A percentile compares a stretch with the other conserved stretches of the same genome.
phyloP scores from a whole-genome alignment of 2,797 vertebrate genomes.

The Neosilurus mollespiculum region DNA sequence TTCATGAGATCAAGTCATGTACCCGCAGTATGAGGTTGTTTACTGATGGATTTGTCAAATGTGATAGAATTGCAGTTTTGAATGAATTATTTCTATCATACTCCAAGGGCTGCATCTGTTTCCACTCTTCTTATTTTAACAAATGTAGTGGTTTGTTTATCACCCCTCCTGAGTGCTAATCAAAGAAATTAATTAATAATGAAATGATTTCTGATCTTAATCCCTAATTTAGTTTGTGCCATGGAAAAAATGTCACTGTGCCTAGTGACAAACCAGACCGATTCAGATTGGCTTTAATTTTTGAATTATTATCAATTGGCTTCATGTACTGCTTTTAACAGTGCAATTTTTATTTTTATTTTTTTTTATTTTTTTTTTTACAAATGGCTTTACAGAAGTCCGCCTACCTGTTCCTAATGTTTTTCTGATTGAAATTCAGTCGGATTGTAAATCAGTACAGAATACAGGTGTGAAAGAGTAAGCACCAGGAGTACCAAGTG shows the following conservation, averaged over 20 bases:
- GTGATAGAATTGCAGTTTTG: not conserved
- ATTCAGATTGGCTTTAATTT: not conserved
- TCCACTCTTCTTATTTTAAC: not conserved
- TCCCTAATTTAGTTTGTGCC: not conserved
- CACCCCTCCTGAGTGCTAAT: not conserved
- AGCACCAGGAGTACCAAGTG: not conserved
- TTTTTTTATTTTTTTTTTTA: not conserved
- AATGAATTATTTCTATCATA: not conserved
- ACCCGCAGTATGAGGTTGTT: not conserved
- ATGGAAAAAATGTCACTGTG: not conserved
- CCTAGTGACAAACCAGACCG: not conserved
- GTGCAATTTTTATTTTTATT: not conserved
- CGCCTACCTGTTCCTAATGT: not conserved
- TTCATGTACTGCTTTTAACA: not conserved
- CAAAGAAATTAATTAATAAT: not conserved
- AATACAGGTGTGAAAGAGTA: not conserved
- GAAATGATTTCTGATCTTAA: not conserved
- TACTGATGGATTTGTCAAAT: not conserved
- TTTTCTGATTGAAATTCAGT: not conserved
- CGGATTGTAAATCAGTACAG: not conserved
- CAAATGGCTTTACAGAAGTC: not conserved
- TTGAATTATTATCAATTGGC: no score
- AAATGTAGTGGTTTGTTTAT: not conserved
- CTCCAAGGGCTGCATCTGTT: not conserved
- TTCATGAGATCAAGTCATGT: not conserved